phyloP scores from a whole-genome alignment of 2,113 vertebrate genomes.

The Cephalopterus ornatus region DNA sequence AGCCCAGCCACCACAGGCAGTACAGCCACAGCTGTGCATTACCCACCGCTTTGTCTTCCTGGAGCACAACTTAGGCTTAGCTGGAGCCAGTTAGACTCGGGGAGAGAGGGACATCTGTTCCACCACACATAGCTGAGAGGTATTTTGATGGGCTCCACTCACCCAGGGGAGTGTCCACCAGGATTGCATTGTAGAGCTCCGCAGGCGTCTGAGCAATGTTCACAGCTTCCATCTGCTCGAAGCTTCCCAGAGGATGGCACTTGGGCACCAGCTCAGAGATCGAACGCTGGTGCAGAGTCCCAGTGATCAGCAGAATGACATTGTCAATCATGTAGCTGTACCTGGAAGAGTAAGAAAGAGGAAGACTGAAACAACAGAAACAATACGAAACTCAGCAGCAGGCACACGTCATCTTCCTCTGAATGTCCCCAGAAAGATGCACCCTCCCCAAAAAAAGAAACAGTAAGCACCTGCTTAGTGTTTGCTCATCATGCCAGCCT shows the following conservation, averaged over 20 bases:
- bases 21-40: not conserved
- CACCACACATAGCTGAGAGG: not conserved
- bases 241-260: constrained; percentile 96
- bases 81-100: not conserved
- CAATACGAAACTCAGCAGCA: not conserved
- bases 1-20: not conserved
- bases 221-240: constrained; percentile 99
- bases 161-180: constrained; percentile 98
- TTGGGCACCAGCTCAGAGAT: constrained; percentile 96
- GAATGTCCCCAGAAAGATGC: not conserved
- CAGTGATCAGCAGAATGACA: constrained; percentile 96
- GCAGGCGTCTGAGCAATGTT: constrained; percentile 98
- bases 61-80: not conserved
- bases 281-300: constrained; percentile 94
- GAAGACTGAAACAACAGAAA: not conserved
- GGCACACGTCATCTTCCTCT: not conserved
- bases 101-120: not conserved
- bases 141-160: constrained; percentile 12
- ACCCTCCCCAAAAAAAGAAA: not conserved
- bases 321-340: constrained; percentile 99
- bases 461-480: not conserved
- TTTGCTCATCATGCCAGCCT: not conserved
- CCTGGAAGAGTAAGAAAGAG: constrained; percentile 56
- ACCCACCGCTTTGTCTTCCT: not conserved
- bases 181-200: constrained; percentile 96